These are phyloP conservation scores for Probosciger aterrimus DNA, from an alignment of 2,113 vertebrate species.

Conservation along the genomic window DNA sequence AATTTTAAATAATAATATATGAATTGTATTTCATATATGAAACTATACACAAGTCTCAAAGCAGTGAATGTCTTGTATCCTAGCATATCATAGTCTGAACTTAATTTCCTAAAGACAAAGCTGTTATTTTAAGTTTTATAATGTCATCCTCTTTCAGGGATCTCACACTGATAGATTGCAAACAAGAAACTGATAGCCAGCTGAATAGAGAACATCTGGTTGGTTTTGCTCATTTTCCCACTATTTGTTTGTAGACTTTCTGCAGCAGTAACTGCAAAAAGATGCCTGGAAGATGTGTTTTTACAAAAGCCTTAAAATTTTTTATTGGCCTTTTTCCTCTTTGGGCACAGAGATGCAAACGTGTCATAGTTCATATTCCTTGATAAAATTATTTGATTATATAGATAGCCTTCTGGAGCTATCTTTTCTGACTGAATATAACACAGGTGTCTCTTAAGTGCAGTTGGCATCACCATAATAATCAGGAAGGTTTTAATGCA, in stretches of 20 bases:
- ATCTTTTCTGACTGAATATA: neutral
- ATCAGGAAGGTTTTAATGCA: neutral
- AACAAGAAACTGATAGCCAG: neutral
- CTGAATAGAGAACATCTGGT: neutral
- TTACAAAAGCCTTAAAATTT: neutral
- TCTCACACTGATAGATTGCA: neutral
- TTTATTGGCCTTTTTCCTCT: neutral
- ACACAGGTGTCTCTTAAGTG: neutral
- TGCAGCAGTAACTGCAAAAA: neutral
- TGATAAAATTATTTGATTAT: neutral
- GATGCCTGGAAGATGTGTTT: neutral
- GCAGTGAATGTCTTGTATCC: neutral
- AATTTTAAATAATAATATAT: neutral
- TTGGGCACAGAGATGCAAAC: neutral
- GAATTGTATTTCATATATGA: neutral
- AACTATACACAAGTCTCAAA: neutral
- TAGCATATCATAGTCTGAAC: neutral
- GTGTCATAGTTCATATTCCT: neutral
- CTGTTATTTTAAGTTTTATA: neutral
- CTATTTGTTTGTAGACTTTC: neutral
- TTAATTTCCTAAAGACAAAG: neutral
- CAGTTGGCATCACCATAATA: neutral
- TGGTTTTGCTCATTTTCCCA: neutral
- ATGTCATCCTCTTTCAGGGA: neutral
- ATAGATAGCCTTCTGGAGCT: neutral